These are phyloP conservation scores for Tachysurus vachellii DNA, from an alignment of 2,113 vertebrate genomes.

Conservation along the genomic window DNA sequence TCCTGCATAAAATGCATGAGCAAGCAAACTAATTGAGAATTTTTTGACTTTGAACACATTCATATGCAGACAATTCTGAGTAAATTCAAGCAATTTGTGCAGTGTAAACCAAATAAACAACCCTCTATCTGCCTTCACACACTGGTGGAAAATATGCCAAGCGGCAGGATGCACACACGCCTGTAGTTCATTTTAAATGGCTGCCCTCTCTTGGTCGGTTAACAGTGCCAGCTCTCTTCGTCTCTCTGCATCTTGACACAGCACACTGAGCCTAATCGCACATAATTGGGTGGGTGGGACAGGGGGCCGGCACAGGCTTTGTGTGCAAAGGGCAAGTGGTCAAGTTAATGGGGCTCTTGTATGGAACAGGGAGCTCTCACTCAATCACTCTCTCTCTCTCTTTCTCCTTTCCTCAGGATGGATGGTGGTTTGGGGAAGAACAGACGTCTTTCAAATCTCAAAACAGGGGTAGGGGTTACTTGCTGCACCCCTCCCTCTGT, in stretches of 20 bases:
- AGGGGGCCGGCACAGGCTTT: slow-evolving; percentile 94
- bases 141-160: slow-evolving; percentile 30
- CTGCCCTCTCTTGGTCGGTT: slow-evolving; percentile 54
- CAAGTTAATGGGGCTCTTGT: slow-evolving; percentile 99
- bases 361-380: slow-evolving; percentile 82
- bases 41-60: slow-evolving; percentile 9
- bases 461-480: slow-evolving; percentile 67
- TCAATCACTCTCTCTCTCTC: slow-evolving; percentile 62
- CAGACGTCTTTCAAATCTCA: slow-evolving; percentile 76
- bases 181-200: slow-evolving; percentile 50
- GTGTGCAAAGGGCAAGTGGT: slow-evolving; percentile 99
- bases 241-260: slow-evolving; percentile 98
- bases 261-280: slow-evolving; percentile 99
- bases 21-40: slow-evolving; percentile 44
- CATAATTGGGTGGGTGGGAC: slow-evolving; percentile 99
- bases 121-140: slow-evolving; percentile 12
- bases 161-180: slow-evolving; percentile 33
- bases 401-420: slow-evolving; percentile 75
- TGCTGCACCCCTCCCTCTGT: slow-evolving; percentile 7
- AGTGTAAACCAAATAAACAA: slow-evolving; percentile 15
- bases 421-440: slow-evolving; percentile 63
- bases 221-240: slow-evolving; percentile 60
- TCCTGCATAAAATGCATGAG: slow-evolving; percentile 22
- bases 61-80: background rate
- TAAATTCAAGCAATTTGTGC: slow-evolving; percentile 5